These are phyloP conservation scores for Ctenodactylus gundi DNA, from an alignment of 2,113 vertebrate species.

Conservation along the genomic window DNA sequence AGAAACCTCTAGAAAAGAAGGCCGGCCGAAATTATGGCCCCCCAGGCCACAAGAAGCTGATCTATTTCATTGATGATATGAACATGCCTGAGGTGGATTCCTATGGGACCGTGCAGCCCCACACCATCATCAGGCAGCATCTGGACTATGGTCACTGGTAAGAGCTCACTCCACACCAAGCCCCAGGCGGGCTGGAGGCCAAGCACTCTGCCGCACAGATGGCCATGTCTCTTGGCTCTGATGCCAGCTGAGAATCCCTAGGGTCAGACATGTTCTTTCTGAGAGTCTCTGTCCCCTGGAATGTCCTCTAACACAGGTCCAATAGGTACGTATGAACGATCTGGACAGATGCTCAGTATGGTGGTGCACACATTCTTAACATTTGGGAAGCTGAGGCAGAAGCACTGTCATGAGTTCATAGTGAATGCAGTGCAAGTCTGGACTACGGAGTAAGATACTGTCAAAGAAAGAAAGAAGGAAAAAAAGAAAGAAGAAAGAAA, in stretches of 20 bases:
- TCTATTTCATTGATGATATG: constrained; percentile 97
- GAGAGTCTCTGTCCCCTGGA: background rate
- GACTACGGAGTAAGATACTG: no score
- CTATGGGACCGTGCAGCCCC: constrained; percentile 95
- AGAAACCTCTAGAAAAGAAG: constrained; percentile 97
- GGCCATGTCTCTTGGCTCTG: background rate
- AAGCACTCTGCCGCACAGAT: no score
- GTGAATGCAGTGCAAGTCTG: no score
- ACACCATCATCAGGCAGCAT: constrained; percentile 95
- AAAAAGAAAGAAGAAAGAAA: no score
- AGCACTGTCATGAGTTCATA: no score
- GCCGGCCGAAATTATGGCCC: constrained; percentile 93
- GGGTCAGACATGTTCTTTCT: background rate
- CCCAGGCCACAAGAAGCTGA: constrained; percentile 89
- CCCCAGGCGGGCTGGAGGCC: fast-evolving
- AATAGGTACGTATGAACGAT: fast-evolving
- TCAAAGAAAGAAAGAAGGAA: no score
- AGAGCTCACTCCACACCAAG: background rate
- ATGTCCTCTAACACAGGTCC: background rate
- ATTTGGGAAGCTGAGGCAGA: no score
- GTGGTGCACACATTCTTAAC: no score
- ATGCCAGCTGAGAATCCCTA: background rate
- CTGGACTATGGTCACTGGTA: constrained; percentile 98
- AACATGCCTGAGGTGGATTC: constrained; percentile 96
- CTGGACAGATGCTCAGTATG: no score